Percentiles rank a stretch among this genome's conserved stretches.
Evolutionary conservation across 2,113 vertebrate species (phyloP).

Genomic region (Hymenochirus boettgeri): DNA sequence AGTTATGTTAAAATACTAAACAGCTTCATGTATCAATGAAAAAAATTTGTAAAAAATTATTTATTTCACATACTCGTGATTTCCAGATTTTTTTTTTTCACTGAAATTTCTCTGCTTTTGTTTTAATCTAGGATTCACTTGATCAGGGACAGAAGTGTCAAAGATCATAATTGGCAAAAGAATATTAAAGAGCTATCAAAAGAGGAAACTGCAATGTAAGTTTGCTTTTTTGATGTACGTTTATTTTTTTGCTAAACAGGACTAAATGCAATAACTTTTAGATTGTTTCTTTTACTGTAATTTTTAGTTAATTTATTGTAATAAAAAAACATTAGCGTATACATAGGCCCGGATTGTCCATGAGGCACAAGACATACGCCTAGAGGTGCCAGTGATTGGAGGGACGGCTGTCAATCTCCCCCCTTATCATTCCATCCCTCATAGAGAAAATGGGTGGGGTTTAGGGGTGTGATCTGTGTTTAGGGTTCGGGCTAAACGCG

Average conservation of each 20-base stretch:
- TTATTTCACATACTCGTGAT: constrained; percentile 49
- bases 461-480: too few relatives aligned
- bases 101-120: constrained; percentile 48
- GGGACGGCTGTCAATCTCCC: too few relatives aligned
- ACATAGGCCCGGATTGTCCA: too few relatives aligned
- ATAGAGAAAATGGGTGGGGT: too few relatives aligned
- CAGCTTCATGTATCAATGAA: neutral
- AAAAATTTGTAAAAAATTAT: constrained; percentile 44
- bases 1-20: neutral
- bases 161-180: constrained; percentile 64
- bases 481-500: too few relatives aligned
- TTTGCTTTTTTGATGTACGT: constrained; percentile 51
- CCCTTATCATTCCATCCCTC: too few relatives aligned
- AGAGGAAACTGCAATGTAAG: constrained; percentile 71
- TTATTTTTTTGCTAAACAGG: neutral
- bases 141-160: constrained; percentile 71
- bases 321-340: too few relatives aligned
- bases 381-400: too few relatives aligned
- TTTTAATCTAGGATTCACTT: constrained; percentile 66
- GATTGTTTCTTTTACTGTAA: too few relatives aligned
- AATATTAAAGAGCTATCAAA: constrained; percentile 75
- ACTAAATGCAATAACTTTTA: too few relatives aligned
- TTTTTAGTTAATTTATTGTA: too few relatives aligned
- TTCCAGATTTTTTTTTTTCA: constrained; percentile 33
- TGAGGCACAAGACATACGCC: too few relatives aligned